phyloP scores from a whole-genome alignment of 2,797 vertebrate species.

The Apodemus agrarius region DNA sequence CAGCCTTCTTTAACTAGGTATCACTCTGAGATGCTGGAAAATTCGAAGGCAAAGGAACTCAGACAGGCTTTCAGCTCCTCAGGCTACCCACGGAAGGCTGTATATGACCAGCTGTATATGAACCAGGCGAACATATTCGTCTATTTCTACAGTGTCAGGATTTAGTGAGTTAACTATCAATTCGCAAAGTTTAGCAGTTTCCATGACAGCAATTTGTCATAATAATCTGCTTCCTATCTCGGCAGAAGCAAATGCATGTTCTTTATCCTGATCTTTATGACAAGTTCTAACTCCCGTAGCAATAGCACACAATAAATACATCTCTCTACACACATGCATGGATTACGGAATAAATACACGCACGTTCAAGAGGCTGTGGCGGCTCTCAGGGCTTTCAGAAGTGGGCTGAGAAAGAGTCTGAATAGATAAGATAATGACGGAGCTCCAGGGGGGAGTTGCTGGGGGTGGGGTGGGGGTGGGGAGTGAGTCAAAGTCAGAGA shows the following conservation, averaged over 20 bases:
- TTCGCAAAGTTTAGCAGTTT: not conserved
- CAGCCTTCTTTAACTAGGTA: not conserved
- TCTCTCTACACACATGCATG: not conserved
- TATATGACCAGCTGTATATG: too few species aligned
- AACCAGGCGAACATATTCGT: not conserved
- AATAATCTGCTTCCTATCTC: not conserved
- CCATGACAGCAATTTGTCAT: not conserved
- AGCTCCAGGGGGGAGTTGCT: not conserved
- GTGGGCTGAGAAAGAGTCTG: not conserved
- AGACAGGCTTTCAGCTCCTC: not conserved
- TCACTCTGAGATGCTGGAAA: not conserved
- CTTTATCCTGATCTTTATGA: not conserved
- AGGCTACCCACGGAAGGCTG: not conserved
- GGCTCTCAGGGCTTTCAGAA: not conserved
- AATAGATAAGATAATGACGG: not conserved
- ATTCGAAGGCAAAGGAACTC: not conserved
- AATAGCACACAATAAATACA: not conserved
- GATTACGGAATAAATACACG: not conserved
- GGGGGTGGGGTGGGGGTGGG: not conserved
- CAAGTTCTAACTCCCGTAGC: not conserved
- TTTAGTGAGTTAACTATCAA: not conserved
- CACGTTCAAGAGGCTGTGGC: not conserved
- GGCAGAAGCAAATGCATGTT: not conserved
- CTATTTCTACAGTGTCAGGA: not conserved
- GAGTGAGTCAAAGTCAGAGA: not conserved